Conservation (phyloP, 2,797 vertebrate genomes). For the Tragelaphus oryx region DNA sequence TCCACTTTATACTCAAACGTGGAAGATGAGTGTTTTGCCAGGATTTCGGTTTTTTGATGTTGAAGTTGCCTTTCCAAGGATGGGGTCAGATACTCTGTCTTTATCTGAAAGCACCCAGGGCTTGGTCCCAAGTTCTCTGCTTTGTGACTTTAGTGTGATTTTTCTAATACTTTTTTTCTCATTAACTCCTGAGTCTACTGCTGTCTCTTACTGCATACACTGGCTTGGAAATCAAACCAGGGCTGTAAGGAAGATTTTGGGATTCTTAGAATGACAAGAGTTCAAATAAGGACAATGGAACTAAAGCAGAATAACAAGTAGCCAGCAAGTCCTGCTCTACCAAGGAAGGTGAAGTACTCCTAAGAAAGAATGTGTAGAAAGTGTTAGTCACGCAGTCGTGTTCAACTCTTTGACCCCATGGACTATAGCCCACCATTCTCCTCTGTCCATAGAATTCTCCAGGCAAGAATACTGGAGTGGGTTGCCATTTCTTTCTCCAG, state of each 20-base stretch:
- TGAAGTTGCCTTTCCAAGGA: neutral
- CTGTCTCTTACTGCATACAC: conserved; percentile 13
- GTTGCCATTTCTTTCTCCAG: neutral
- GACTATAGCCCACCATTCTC: neutral
- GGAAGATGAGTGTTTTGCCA: neutral
- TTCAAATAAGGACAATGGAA: neutral
- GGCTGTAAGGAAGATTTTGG: neutral
- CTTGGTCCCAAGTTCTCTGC: neutral
- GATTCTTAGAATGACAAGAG: neutral
- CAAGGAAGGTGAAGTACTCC: neutral
- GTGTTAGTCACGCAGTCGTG: neutral
- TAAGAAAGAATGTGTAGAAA: neutral
- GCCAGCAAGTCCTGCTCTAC: neutral
- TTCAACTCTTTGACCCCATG: neutral
- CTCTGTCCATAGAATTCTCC: neutral
- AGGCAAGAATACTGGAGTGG: neutral
- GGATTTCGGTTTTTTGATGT: neutral
- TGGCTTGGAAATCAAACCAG: neutral
- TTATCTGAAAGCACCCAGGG: neutral
- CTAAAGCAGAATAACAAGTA: neutral
- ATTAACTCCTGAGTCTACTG: conserved; percentile 41
- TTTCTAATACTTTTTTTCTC: conserved; percentile 7
- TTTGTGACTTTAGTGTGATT: neutral
- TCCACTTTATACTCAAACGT: neutral
- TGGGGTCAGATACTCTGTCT: neutral